Percentiles rank a stretch among this genome's conserved stretches.
Evolutionary conservation across 2,888 invertebrate genomes (phyloP).

Genomic region (Punctoribates punctum): DNA sequence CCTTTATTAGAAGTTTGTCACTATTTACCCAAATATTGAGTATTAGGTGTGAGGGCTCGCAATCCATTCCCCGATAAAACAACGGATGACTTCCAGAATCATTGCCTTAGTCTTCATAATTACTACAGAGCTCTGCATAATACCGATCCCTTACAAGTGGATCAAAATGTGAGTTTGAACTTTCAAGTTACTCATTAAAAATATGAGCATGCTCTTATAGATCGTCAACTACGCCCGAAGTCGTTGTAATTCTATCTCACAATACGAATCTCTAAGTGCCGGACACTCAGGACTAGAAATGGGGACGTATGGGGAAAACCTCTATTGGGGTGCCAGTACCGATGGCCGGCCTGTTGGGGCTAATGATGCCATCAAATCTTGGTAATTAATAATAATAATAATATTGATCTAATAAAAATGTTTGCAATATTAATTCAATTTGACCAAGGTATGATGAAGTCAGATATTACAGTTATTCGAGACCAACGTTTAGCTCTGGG

Average conservation of each 20-base stretch:
- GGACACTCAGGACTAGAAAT: neutral
- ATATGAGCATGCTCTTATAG: neutral
- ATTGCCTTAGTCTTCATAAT: neutral
- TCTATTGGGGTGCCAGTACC: conserved; percentile 8
- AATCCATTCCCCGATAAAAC: neutral
- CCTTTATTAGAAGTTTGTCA: too few relatives aligned
- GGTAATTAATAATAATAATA: neutral
- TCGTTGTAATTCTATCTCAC: conserved; percentile 11
- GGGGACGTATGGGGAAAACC: conserved; percentile 8
- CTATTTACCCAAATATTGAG: too few relatives aligned
- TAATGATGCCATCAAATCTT: neutral
- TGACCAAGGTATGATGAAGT: conserved; percentile 3
- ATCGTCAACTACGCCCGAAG: neutral
- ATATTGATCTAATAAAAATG: neutral
- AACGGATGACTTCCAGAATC: neutral
- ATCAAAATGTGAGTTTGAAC: neutral
- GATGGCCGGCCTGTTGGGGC: neutral
- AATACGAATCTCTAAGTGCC: neutral
- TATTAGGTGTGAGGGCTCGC: neutral
- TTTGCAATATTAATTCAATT: neutral
- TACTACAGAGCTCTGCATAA: neutral
- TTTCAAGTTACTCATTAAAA: neutral
- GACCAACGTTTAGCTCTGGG: neutral
- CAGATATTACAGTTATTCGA: neutral
- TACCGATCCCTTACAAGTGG: neutral